Conservation (phyloP, 1,140 invertebrate species). For the Halesus radiatus region DNA sequence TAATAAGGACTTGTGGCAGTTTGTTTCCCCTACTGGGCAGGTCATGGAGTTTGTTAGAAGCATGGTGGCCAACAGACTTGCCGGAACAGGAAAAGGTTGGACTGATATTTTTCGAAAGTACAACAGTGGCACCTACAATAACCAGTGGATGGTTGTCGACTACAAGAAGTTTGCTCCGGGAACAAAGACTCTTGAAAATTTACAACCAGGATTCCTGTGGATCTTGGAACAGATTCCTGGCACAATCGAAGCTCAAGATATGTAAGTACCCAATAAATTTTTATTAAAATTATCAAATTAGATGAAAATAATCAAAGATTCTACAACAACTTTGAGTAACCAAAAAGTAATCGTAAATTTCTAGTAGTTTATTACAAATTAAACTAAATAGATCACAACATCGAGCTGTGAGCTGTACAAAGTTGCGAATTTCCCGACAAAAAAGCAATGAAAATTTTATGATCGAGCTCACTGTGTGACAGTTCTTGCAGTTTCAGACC, state of each 20-base stretch:
- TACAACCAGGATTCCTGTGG: constrained; percentile 67
- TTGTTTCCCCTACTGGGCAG: constrained; percentile 70
- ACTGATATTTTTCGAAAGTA: constrained; percentile 68
- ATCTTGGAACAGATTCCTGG: constrained; percentile 65
- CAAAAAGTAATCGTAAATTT: no score
- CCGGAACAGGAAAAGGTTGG: constrained; percentile 75
- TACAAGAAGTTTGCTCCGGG: constrained; percentile 75
- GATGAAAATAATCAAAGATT: no score
- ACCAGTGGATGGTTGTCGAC: constrained; percentile 84
- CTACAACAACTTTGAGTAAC: no score
- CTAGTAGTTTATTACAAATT: no score
- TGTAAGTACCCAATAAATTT: no score
- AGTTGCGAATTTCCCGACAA: no score
- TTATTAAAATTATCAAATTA: no score
- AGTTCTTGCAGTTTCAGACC: no score
- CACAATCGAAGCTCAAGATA: constrained; percentile 59
- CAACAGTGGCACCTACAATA: constrained; percentile 88
- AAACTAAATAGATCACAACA: no score
- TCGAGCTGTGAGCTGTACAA: no score
- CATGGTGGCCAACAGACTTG: constrained; percentile 80
- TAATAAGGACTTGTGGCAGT: constrained; percentile 74
- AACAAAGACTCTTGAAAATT: constrained; percentile 46
- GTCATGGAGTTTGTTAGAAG: constrained; percentile 77
- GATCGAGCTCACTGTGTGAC: no score
- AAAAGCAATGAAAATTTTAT: no score